Conservation (phyloP, 1,140 invertebrate genomes). For the Drosophila navojoa region DNA sequence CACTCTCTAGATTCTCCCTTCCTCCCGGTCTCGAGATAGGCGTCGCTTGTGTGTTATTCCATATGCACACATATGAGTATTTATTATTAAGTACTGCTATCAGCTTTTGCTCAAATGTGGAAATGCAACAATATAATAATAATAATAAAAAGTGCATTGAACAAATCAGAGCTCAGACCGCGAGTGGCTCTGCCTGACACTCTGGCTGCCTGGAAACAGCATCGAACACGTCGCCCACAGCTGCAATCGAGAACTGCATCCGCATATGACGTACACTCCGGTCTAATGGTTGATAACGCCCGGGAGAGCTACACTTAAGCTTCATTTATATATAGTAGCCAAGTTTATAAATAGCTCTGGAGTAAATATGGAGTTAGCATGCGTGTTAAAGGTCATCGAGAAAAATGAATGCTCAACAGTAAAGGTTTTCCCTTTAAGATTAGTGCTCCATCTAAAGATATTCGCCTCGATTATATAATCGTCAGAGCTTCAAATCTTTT, state of each 20-base stretch:
- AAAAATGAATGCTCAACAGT: too few relatives aligned
- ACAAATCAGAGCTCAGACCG: slow-evolving; percentile 15
- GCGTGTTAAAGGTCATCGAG: slow-evolving; percentile 1
- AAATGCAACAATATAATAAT: slow-evolving; percentile 36
- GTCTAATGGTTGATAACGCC: neutral
- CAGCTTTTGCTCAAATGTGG: slow-evolving; percentile 37
- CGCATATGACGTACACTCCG: slow-evolving; percentile 42
- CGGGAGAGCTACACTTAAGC: neutral
- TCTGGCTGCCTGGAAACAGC: slow-evolving; percentile 30
- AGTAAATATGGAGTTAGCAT: neutral
- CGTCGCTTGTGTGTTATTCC: neutral
- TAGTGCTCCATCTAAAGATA: too few relatives aligned
- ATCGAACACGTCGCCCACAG: slow-evolving; percentile 14
- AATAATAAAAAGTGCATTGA: slow-evolving; percentile 33
- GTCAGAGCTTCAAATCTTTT: neutral
- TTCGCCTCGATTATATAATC: too few relatives aligned
- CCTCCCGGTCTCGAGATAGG: slow-evolving; percentile 17
- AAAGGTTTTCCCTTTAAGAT: too few relatives aligned
- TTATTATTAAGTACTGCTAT: slow-evolving; percentile 36
- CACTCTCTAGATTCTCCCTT: neutral
- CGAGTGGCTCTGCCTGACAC: neutral
- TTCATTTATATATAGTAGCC: too few relatives aligned
- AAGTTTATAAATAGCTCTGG: neutral
- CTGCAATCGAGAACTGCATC: slow-evolving; percentile 38
- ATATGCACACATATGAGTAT: too few relatives aligned